Evolutionary conservation across 2,113 vertebrate genomes (phyloP).

Genomic region (Upupa epops): DNA sequence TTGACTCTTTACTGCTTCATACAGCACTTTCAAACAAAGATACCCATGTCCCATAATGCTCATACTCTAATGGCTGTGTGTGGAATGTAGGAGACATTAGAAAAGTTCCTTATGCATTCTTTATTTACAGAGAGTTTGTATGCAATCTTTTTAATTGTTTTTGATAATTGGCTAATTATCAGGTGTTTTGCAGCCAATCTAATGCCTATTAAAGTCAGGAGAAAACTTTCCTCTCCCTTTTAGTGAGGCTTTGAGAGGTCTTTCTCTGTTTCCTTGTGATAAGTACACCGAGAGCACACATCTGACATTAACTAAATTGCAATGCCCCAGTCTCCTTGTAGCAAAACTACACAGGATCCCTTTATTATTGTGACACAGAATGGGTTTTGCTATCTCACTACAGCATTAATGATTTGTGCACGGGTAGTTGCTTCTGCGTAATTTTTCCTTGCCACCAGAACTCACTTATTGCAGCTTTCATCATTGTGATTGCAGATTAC

Average conservation of each 20-base stretch:
- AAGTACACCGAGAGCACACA: fast-evolving
- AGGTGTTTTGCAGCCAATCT: background rate
- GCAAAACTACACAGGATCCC: background rate
- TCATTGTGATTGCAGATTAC: background rate
- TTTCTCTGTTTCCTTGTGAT: background rate
- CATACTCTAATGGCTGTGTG: background rate
- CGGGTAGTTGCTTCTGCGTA: fast-evolving
- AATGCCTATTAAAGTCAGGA: background rate
- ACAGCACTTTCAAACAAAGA: background rate
- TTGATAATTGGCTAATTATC: background rate
- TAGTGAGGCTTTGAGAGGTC: background rate
- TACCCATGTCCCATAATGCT: background rate
- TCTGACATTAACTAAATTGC: background rate
- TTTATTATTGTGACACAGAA: background rate
- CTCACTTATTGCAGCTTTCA: background rate
- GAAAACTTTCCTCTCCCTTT: background rate
- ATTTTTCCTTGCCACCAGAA: background rate
- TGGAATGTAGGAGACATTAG: background rate
- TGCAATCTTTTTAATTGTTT: background rate
- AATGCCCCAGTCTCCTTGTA: background rate
- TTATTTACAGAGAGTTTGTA: background rate
- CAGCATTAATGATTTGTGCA: background rate
- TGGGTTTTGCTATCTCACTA: background rate
- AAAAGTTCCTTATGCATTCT: background rate
- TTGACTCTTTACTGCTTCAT: background rate